Percentiles rank a stretch among this genome's conserved stretches.
Evolutionary conservation across 2,113 vertebrate genomes (phyloP).

Genomic region (Nerophis ophidion): DNA sequence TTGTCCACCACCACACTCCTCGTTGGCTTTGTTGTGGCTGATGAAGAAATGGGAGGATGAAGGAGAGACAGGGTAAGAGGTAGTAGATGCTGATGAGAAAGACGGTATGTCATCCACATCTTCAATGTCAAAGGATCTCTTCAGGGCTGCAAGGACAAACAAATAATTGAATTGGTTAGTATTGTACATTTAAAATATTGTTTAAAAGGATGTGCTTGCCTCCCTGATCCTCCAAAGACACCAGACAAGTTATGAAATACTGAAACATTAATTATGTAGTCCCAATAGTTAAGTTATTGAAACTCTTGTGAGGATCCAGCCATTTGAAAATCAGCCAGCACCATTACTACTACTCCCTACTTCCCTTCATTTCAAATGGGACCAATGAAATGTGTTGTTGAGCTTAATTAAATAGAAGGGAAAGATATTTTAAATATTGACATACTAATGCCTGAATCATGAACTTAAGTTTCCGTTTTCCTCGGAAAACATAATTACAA

Average conservation of each 20-base stretch:
- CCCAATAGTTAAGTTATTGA: background rate
- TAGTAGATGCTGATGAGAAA: conserved; percentile 58
- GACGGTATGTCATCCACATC: conserved; percentile 66
- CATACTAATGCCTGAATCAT: too few species aligned
- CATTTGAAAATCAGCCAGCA: background rate
- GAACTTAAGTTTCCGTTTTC: background rate
- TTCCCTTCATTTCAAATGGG: background rate
- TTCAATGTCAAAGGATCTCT: conserved; percentile 81
- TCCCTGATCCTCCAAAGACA: background rate
- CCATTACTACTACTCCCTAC: background rate
- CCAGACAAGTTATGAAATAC: background rate
- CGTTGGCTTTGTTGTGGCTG: conserved; percentile 49
- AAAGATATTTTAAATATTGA: background rate
- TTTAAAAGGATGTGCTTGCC: background rate
- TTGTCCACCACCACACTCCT: conserved; percentile 31
- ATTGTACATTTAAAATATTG: background rate
- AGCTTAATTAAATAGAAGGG: background rate
- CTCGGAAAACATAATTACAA: background rate
- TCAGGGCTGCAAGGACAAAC: conserved; percentile 71
- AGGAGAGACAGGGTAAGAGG: conserved; percentile 51
- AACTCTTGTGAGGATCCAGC: background rate
- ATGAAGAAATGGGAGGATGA: conserved; percentile 39
- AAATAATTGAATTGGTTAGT: background rate
- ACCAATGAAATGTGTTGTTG: background rate
- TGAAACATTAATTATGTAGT: background rate